Base-by-base conservation (phyloP, 2,797 vertebrate genomes). In the Gambusia yucatana region DNA sequence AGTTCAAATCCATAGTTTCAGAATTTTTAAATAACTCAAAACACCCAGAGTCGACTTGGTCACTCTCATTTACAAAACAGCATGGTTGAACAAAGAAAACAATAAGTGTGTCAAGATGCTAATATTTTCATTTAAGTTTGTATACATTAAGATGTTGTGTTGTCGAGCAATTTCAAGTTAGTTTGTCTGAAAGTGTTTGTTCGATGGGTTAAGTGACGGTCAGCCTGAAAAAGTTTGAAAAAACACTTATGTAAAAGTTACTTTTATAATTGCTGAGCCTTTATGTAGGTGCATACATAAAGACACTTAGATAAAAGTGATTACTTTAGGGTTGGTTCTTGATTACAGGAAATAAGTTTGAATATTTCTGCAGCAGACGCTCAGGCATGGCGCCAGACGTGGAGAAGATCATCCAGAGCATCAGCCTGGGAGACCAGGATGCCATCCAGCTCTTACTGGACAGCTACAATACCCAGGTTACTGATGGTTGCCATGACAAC, bases 401-500 rank as follows among this genome's bases (percentile, higher is more conserved):
- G 81, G 88, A 93, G 85, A 78, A 55, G 81, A 93, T 96, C 72
- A 93, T 95, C 63, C 84, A 90, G 73, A 89, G 84, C 78, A 91
- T 96, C 43, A 59, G 85, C 70, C 79, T 74, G 0, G 92, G 94
- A 36, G 92, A 95, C 78, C 93, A 95, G 89, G 90, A 93, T 70
- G 71, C 82, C 0, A 91, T 95, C 57, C 94, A 92, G 72, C 83
- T 67, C 14, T 86, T 91, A 0, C 89, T 96, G 84, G 70, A 90
- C 22, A 57, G 77, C 77, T 95, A 94, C 88, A 96, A 95, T 63
- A 84, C 82, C 16, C 88, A 95, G 94, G 95, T 95, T 84, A 78
- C 20, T 80, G 5, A 0, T 22, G 28, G 79, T 70, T 88, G 75
- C 76, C 28, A 78, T 81, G 72, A 47, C 73, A 30, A 84, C 79